Base-by-base conservation (phyloP, 2,888 invertebrate genomes). In the Spatulosminthurus flaviceps region DNA sequence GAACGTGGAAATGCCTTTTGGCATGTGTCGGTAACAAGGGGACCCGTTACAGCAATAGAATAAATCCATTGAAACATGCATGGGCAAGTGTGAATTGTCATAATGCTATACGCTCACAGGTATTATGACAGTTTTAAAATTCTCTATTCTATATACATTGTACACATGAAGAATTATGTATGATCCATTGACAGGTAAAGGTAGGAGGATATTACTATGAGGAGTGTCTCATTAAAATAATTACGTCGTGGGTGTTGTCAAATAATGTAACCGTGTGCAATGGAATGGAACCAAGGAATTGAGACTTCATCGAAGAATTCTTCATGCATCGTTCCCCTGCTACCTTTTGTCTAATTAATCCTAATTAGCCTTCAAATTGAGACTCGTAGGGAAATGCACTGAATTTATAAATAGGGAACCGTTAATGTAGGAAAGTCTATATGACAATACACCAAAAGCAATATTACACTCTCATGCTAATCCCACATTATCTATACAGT, bases 161-260 rank as follows among this genome's bases (percentile, higher is more conserved):
- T 19, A 16, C 1, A 51, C 51, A 19, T 51, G 51, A 51, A 51
- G 16, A n/a, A 51, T 51, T 51, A 51, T 19, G 16, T n/a, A 51
- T 51, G 51, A 51, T 51, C 16, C 51, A 51, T 51, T 51, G 51
- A 51, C 51, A 51, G 51, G 51, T 51, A 51, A n/a, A 51, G 16
- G 51, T 19, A 51, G 51, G 51, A 51, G 51, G 51, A 51, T 51
- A n/a, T 51, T 51, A 51, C n/a, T 19, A 13, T 41, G 51, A 51
- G 51, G 51, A 51, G 51, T 34, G 70, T 70, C 70, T 70, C 70
- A 70, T 70, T 70, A 34, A 28, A 28, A 70, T 70, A 70, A 70
- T 70, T 70, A 70, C 34, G 29, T 34, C 34, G 29, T 70, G 34
- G 70, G 70, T 70, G 70, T 70, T 26, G 34, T 28, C 34, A 70